Evolutionary conservation across 2,113 vertebrate genomes (phyloP), one percentile per base, ranked within the genome.

Genomic region (Megatriorchis doriae): DNA sequence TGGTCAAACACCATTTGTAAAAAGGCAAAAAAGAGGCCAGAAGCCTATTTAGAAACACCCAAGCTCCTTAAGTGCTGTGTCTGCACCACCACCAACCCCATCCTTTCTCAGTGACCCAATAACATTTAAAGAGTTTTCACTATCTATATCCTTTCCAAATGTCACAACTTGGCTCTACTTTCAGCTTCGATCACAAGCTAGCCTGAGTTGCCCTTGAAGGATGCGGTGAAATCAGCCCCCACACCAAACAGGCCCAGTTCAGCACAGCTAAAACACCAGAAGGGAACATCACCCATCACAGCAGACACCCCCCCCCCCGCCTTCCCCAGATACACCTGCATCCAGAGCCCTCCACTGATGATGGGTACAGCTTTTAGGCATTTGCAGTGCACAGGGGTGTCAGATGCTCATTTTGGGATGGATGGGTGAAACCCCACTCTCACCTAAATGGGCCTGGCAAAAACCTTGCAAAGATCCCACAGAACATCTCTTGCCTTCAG

Each of bases 261-360:
- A 45, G 67, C 77, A 71, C 10, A 42, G 45, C 14, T 77, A 21
- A 74, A 74, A 66, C 21, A 34, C 6, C 29, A 68, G 53, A 36
- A 83, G 36, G 21, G 31, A 63, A 18, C 14, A 27, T 32, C 23
- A 43, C 13, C 42, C 48, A 36, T 22, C 25, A 8, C 50, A 90
- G 67, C 43, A 65, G 45, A 31, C 9, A 4, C 4, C 27, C 4
- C 31, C 10, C 9, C 9, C 27, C 16, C 2, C 0, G 0, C 18
- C 29, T 55, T 83, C 16, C 34, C 20, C 21, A 43, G 29, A 13
- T 13, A 25, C 12, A 56, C 9, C 55, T 52, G 26, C 1, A 3
- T 23, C 23, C 0, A 0, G 50, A 88, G 15, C 7, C 27, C 14
- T 63, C 25, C 38, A 34, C 5, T 53, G 75, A 45, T 2, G 3